Evolutionary conservation across 2,113 vertebrate genomes (phyloP), one percentile per base, ranked within the genome.

Genomic region (Etheostoma spectabile): DNA sequence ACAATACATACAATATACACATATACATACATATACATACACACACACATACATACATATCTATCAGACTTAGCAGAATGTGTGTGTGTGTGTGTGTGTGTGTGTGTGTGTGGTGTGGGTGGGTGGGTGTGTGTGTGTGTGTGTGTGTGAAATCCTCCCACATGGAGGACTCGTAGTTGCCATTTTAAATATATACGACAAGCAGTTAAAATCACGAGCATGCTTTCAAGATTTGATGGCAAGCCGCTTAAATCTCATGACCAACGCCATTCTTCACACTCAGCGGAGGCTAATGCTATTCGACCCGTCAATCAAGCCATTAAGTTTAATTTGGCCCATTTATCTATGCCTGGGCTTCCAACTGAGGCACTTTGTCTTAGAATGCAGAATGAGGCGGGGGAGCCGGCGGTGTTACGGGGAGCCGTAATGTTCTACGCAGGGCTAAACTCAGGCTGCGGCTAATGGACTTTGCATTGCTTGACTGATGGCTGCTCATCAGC

Each of bases 301-400:
- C 22, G 3, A 79, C 61, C 88, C 82, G 90, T 93, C 93, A 93
- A 89, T 93, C 91, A 92, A 90, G 87, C 83, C 88, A 92, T 93
- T 92, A 91, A 80, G 69, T 91, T 91, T 91, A 92, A 93, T 93
- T 90, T 86, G 80, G 73, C 82, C 82, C 89, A 91, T 93, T 93
- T 93, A 92, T 89, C 89, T 85, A 51, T 1, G 74, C 79, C 82
- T 24, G 78, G 67, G 83, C 85, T 88, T 81, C 80, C 30, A 48
- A 89, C 71, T 82, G 87, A 85, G 59, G 52, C 64, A 24, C 83
- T 90, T 81, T 1, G 62, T 83, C 90, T 88, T 18, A 76, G 86
- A 88, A 90, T 81, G 77, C 81, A 74, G 69, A 88, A 84, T 61
- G 85, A 91, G 86, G 64, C 13, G 55, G 69, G 38, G 57, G 83